phyloP scores from a whole-genome alignment of 2,888 invertebrate genomes.

The Selenia dentaria region DNA sequence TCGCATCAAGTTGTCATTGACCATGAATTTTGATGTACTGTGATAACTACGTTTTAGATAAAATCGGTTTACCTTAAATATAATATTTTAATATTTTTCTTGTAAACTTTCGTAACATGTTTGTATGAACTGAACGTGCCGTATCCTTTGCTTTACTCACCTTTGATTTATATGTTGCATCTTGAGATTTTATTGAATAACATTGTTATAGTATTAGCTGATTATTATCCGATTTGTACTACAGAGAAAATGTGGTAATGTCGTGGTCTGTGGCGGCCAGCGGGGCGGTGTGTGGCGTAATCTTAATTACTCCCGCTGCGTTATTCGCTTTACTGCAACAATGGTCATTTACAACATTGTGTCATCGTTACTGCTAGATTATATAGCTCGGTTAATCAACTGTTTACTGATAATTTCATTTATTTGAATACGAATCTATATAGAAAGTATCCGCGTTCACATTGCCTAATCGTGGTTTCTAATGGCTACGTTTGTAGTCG shows the following conservation, averaged over 20 bases:
- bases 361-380: constrained; percentile 20
- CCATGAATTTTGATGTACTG: constrained; percentile 42
- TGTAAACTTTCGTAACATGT: too few relatives aligned
- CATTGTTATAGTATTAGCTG: too few relatives aligned
- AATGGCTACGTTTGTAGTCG: too few relatives aligned
- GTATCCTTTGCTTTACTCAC: too few relatives aligned
- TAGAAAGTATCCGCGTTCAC: constrained; percentile 36
- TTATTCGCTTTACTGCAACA: constrained; percentile 25
- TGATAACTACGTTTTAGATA: too few relatives aligned
- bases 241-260: constrained; percentile 55
- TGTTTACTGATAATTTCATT: constrained; percentile 16
- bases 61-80: too few relatives aligned
- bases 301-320: constrained; percentile 44
- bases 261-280: constrained; percentile 32
- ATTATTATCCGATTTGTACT: constrained; percentile 42
- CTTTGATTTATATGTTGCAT: too few relatives aligned
- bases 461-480: constrained; percentile 32
- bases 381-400: constrained; percentile 11
- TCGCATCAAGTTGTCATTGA: constrained; percentile 41
- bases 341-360: constrained; percentile 11
- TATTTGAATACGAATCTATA: constrained; percentile 20
- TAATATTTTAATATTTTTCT: too few relatives aligned
- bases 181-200: too few relatives aligned
- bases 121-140: too few relatives aligned
- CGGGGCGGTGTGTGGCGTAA: constrained; percentile 39